Evolutionary conservation across 2,797 vertebrate genomes (phyloP).

Genomic region (Petrocephalus sullivani): DNA sequence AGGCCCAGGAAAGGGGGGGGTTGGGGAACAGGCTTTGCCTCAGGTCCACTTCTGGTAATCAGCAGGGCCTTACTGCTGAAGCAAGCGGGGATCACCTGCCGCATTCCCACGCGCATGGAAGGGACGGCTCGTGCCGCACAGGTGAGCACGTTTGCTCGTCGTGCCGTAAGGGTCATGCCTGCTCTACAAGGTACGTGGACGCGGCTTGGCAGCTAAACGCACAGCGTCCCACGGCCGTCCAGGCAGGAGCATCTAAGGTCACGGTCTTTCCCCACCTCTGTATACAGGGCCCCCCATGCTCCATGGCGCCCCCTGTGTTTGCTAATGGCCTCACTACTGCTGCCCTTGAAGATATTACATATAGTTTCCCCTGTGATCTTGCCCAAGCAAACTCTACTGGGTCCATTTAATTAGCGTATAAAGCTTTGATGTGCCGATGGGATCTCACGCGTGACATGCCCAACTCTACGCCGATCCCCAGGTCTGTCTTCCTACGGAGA

Average conservation of each 20-base stretch:
- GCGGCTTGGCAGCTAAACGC: neutral
- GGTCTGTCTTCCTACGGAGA: neutral
- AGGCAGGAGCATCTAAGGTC: neutral
- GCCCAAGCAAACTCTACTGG: neutral
- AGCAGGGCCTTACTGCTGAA: neutral
- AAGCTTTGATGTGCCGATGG: neutral
- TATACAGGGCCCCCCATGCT: neutral
- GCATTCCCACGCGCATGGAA: neutral
- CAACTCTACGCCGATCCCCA: neutral
- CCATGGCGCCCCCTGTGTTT: neutral
- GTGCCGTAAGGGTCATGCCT: neutral
- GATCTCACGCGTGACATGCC: neutral
- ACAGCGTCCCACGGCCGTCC: neutral
- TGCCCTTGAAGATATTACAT: neutral
- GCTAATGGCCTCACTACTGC: neutral
- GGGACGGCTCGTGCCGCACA: neutral
- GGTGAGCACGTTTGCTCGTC: neutral
- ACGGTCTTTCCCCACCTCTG: neutral
- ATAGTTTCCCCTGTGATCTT: neutral
- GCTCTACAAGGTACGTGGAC: neutral
- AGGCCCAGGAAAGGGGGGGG: neutral
- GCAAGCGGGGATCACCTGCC: neutral
- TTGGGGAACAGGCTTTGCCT: neutral
- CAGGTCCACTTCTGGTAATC: conserved; percentile 8
- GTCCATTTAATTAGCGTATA: neutral